Base-by-base conservation (phyloP, 2,888 invertebrate species). In the Steinernema hermaphroditum region DNA sequence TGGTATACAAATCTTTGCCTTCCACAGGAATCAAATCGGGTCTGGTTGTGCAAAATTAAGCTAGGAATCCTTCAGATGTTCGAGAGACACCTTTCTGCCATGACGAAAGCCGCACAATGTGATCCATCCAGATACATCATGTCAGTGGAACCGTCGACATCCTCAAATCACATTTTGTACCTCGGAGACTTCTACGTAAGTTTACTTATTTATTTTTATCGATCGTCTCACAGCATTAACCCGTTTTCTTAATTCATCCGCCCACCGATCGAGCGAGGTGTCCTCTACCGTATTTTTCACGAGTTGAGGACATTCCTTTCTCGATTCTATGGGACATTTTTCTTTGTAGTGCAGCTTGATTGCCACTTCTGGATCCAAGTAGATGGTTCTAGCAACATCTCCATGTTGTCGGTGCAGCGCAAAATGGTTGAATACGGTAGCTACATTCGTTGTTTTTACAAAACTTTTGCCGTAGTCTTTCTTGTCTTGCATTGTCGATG, bases 341-440 rank as follows among this genome's bases (percentile, higher is more conserved):
- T 50, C 22, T 37, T 94, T 91, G 89, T 95, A 96, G 88, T 96
- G 96, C 87, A 96, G 94, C 84, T 96, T 89, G 80, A 95, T 93
- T 22, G 94, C 95, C 85, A 92, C 91, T 44, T 89, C 89, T 29
- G 92, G 92, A 79, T 93, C 92, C 79, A 95, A 91, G 72, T 81
- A 77, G 9, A 77, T 70, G 6, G 83, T 83, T 50, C 77, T 74
- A 2, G 77, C 50, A 2, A 86, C 77, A 16, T 78, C 69, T 1
- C 68, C 71, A 70, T 90, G 90, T 32, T 92, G 84, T 73, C 90
- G 89, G 73, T 90, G 89, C 78, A 92, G 87, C 2, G 92, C 91
- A 83, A 92, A 92, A 86, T 92, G 92, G 87, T 92, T 92, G 87
- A 92, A 92, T 49, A 92, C 91, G 68, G 91, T 91, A 81, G 92